Conservation (phyloP, 2,797 vertebrate genomes). For the Gallinago nigripennis region DNA sequence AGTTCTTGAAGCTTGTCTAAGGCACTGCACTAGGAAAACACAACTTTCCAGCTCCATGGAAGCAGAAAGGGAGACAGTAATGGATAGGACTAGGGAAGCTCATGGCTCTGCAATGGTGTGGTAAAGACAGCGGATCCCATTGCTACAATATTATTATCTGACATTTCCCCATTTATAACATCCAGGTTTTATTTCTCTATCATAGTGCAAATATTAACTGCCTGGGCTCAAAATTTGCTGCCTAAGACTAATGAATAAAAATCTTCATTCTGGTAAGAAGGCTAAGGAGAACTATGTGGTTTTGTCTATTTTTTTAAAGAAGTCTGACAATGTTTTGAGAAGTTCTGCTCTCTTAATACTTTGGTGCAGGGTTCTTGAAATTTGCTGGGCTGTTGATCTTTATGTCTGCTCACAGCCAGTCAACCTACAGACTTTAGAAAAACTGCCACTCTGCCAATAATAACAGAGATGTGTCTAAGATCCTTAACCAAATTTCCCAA, state of each 20-base stretch:
- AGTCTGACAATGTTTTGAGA: background rate
- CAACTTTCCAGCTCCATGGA: background rate
- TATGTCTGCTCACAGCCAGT: background rate
- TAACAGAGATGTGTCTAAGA: background rate
- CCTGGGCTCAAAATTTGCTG: background rate
- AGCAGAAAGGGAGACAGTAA: background rate
- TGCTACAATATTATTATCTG: background rate
- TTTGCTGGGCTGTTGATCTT: background rate
- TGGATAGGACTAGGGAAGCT: background rate
- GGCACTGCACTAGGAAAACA: background rate
- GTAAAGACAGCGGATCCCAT: fast-evolving
- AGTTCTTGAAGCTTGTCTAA: background rate
- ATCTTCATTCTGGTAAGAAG: background rate
- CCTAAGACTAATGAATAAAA: background rate
- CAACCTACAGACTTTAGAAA: background rate
- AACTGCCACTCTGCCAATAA: background rate
- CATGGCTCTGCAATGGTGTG: background rate
- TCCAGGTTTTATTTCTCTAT: background rate
- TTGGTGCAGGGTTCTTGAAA: background rate
- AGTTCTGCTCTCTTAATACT: background rate
- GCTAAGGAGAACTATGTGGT: background rate
- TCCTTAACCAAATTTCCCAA: background rate
- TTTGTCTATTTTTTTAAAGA: background rate
- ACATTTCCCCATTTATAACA: background rate
- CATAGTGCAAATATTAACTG: background rate